phyloP scores from a whole-genome alignment of 2,113 vertebrate genomes.

The Clarias macrocephalus region DNA sequence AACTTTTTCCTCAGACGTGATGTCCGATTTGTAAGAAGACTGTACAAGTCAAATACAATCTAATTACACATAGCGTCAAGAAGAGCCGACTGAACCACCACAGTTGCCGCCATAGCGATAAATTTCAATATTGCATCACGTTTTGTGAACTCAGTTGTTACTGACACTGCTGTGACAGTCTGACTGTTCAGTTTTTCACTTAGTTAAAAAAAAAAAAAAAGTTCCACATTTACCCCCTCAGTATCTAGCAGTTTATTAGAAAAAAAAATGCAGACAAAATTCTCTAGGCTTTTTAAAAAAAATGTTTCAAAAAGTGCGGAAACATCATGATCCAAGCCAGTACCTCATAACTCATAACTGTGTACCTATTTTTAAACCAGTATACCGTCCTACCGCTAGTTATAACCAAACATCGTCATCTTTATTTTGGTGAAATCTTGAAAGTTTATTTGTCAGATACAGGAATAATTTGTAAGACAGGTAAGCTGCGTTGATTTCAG shows the following conservation, averaged over 20 bases:
- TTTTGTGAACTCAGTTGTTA: background rate
- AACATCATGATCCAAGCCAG: background rate
- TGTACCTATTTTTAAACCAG: background rate
- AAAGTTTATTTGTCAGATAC: background rate
- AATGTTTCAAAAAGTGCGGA: background rate
- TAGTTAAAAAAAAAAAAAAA: background rate
- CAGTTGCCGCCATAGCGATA: background rate
- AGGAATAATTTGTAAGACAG: background rate
- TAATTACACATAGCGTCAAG: background rate
- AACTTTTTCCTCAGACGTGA: background rate
- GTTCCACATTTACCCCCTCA: background rate
- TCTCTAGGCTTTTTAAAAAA: background rate
- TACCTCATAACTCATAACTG: background rate
- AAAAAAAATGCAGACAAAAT: background rate
- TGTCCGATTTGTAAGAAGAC: background rate
- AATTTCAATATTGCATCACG: background rate
- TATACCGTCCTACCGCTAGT: background rate
- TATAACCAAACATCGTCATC: background rate
- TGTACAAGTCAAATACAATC: background rate
- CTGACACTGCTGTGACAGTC: background rate
- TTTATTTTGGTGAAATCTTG: conserved; percentile 6
- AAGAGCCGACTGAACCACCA: background rate
- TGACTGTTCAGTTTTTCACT: background rate
- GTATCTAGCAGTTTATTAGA: background rate
- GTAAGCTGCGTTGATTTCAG: background rate